Conservation (phyloP, 2,113 vertebrate genomes). For the Aix galericulata region DNA sequence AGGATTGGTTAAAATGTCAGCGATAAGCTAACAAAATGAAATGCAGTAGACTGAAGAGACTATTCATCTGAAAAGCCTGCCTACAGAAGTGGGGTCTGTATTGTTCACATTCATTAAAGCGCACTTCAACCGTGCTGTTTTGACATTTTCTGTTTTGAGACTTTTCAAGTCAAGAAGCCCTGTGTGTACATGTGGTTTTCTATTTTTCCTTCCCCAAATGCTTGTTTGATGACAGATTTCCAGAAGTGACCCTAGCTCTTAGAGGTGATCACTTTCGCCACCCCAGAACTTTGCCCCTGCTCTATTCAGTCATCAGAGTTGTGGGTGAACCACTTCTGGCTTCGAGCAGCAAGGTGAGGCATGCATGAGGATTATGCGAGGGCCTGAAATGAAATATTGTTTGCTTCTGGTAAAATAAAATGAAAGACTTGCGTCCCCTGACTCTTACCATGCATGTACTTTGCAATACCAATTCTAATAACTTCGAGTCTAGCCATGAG, state of each 20-base stretch:
- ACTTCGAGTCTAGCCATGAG: background rate
- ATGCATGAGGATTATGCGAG: background rate
- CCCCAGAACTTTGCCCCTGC: background rate
- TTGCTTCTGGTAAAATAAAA: background rate
- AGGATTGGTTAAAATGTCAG: constrained; percentile 73
- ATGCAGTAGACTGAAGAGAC: constrained; percentile 40
- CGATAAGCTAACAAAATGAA: constrained; percentile 71
- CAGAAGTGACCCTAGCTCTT: background rate
- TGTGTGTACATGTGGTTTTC: background rate
- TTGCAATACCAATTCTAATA: background rate
- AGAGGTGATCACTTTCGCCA: background rate
- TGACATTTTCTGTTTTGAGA: background rate
- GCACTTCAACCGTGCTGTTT: background rate
- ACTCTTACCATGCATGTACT: background rate
- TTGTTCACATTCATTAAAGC: constrained; percentile 32
- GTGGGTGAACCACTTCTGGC: background rate
- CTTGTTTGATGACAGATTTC: background rate
- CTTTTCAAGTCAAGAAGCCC: background rate
- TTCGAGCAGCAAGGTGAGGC: fast-evolving
- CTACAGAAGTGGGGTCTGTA: constrained; percentile 22
- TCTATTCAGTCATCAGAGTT: background rate
- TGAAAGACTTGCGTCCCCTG: background rate
- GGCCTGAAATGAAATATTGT: background rate
- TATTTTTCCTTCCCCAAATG: background rate
- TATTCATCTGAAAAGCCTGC: constrained; percentile 62